Base-by-base conservation (phyloP, 30 jellyfish, hydroid and myxozoan species). In the Pelagia noctiluca region DNA sequence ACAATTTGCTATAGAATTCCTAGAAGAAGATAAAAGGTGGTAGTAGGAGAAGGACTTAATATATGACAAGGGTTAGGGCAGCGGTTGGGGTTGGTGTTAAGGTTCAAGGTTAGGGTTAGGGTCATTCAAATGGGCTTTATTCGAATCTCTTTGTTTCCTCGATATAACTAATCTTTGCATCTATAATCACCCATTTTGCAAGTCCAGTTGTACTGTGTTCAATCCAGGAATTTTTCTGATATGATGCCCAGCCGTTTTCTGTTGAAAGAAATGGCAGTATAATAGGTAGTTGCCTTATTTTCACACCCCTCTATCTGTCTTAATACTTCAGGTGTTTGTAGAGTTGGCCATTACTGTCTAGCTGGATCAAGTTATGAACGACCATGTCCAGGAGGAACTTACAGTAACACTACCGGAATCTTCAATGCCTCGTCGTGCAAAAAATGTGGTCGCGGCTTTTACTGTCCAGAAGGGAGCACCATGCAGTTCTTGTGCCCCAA, bases 371-470 rank as follows among this genome's bases (percentile, higher is more conserved):
- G 77, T 31, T 23, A n/a, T 2, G 84, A 64, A 50, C 31, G 26
- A 36, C 90, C 90, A 5, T 80, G 90, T 33, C 71, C 66, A 48
- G 78, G 37, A 12, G 90, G 90, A 28, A 64, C 90, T 0, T 80
- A 64, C 82, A 80, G 77, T 65, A 70, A 64, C 24, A 31, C 24
- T 0, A 80, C 78, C 19, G 90, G 90, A 50, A 21, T 66, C 38
- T 80, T 80, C 49, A 16, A 48, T 10, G 3, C 23, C 26, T 42
- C 84, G 1, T 50, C 64, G 38, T 80, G 90, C 47, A 42, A 2
- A 2, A 19, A 10, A 11, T 80, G 90, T 37, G 78, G 84, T 2
- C 24, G 52, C 7, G 35, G 71, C 32, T 42, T 77, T 10, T 80
- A 65, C 36, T 80, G 90, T 50, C 19, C 84, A 0, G 16, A 22